phyloP scores from a whole-genome alignment of 2,113 vertebrate genomes.

The Daphoenositta chrysoptera region DNA sequence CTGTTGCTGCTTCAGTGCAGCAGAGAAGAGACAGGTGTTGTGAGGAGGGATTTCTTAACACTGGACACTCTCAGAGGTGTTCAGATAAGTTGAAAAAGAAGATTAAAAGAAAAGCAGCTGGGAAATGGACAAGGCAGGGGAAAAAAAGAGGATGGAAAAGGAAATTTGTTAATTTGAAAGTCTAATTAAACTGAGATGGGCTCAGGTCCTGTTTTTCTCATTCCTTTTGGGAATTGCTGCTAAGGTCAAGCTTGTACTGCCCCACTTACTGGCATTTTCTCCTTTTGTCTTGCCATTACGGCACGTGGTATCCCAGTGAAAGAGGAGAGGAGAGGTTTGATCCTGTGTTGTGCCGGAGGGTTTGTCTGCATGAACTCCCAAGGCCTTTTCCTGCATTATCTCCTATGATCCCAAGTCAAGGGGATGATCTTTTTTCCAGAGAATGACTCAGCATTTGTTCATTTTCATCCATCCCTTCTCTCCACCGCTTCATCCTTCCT shows the following conservation, averaged over 20 bases:
- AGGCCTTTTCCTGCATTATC: background rate
- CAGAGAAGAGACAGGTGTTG: fast-evolving
- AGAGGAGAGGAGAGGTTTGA: background rate
- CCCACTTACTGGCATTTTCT: background rate
- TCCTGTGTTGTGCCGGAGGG: background rate
- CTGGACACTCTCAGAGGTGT: background rate
- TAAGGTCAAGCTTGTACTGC: background rate
- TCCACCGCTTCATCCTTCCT: background rate
- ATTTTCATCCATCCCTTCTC: background rate
- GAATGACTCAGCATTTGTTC: background rate
- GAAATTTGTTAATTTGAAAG: background rate
- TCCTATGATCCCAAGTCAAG: background rate
- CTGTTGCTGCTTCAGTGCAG: background rate
- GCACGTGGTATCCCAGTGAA: background rate
- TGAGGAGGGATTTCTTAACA: background rate
- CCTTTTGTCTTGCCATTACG: background rate
- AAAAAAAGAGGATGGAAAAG: background rate
- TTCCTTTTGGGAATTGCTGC: background rate
- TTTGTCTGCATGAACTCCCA: background rate
- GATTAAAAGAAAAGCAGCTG: background rate
- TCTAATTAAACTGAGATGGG: background rate
- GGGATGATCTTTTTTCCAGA: background rate
- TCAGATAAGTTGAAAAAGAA: background rate
- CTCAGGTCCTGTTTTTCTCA: background rate
- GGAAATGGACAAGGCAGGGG: fast-evolving